Evolutionary conservation across 2,888 invertebrate species (phyloP), one percentile per base, ranked within the genome.

Genomic region (Drosophila nr. perissopoda): DNA sequence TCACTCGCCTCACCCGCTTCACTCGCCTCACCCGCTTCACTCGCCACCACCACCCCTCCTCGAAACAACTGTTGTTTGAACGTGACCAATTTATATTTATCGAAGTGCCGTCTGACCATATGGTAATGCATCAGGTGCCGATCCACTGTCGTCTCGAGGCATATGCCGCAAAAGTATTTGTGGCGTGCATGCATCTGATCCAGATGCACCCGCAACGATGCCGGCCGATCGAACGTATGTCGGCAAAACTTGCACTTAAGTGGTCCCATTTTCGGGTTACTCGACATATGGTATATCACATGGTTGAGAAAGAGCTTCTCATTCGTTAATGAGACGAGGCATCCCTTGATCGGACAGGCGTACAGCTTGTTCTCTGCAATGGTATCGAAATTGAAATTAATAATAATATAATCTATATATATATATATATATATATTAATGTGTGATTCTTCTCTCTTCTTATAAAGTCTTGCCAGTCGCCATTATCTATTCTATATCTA

Each of bases 131-230:
- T 89, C 31, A 91, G 80, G 0, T 82, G 76, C 0, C 83, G 69
- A 64, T 87, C 89, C 1, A 89, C 69, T 2, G 91, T 89, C 2
- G 93, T 92, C 63, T 93, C 90, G 45, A 93, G 91, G 83, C 96
- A 96, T 33, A 95, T 58, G 7, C 94, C 94, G 83, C 96, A 96
- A 13, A 94, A 93, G 73, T 94, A 95, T 13, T 94, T 92, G 77
- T 94, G 94, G 0, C 94, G 91, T 0, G 95, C 95, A 74, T 96
- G 96, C 4, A 92, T 89, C 74, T 94, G 94, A 21, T 94, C 94
- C 34, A 96, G 91, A 84, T 96, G 96, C 8, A 94, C 94, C 16
- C 94, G 82, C 27, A 95, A 91, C 91, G 89, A 1, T 0, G 75
- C 63, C 0, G 87, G 62, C 1, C 80, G 75, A 7, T 86, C 80